Conservation (phyloP, 2,888 invertebrate species). For the Cataglyphis livida region DNA sequence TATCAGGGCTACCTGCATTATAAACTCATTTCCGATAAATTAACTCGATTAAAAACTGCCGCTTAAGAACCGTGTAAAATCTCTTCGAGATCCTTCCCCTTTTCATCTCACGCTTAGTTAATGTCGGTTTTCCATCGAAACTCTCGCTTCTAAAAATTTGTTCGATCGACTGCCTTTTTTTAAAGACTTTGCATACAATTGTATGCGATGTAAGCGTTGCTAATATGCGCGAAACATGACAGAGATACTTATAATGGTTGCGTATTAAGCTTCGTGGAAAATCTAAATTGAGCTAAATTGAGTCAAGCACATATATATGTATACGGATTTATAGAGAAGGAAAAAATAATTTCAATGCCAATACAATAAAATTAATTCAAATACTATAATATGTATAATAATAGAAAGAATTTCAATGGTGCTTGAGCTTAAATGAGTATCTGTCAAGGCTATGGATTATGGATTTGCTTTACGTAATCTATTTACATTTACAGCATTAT, state of each 20-base stretch:
- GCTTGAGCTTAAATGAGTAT: neutral
- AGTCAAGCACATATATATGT: neutral
- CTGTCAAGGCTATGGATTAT: neutral
- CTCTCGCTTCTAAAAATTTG: conserved; percentile 46
- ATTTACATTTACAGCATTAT: neutral
- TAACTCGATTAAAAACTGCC: conserved; percentile 80
- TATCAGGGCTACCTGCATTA: conserved; percentile 80
- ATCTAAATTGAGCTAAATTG: conserved; percentile 13
- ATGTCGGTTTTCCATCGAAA: conserved; percentile 30
- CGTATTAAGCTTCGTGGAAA: conserved; percentile 14
- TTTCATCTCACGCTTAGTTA: neutral
- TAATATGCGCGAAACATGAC: conserved; percentile 30
- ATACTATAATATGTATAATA: neutral
- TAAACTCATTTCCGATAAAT: conserved; percentile 83
- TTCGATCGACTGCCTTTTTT: conserved; percentile 49
- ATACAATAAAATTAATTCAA: neutral
- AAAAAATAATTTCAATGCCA: neutral
- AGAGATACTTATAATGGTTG: conserved; percentile 3
- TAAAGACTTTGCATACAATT: conserved; percentile 31
- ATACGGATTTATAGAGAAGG: neutral
- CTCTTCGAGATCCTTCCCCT: conserved; percentile 45
- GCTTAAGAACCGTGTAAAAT: conserved; percentile 64
- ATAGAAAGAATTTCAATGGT: neutral
- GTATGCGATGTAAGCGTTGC: neutral
- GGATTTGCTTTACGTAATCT: neutral